Evolutionary conservation across 2,888 invertebrate species (phyloP).

Genomic region (Orthonevra nobilis): DNA sequence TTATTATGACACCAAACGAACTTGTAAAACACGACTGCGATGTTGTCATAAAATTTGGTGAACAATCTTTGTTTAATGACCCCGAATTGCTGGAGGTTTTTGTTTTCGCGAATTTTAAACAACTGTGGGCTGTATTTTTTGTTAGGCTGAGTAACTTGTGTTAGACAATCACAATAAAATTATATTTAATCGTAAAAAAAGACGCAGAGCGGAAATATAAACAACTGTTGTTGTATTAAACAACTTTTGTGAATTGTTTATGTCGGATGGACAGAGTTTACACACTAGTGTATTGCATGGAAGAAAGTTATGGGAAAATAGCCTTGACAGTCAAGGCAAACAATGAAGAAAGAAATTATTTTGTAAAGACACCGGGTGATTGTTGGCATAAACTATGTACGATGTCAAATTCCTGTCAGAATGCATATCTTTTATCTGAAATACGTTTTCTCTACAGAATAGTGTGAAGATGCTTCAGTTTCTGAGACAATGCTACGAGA

Average conservation of each 20-base stretch:
- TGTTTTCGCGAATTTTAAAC: slow-evolving; percentile 9
- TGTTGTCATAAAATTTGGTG: slow-evolving; percentile 34
- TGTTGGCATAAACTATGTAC: no score
- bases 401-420: no score
- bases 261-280: background rate
- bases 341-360: no score
- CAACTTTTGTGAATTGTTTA: slow-evolving; percentile 32
- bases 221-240: slow-evolving; percentile 10
- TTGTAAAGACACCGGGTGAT: no score
- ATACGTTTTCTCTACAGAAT: no score
- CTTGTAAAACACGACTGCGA: background rate
- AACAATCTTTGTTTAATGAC: slow-evolving; percentile 37
- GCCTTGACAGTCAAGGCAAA: slow-evolving; percentile 39
- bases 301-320: slow-evolving; percentile 22
- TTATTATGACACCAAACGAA: background rate
- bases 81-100: slow-evolving; percentile 1
- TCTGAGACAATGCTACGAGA: no score
- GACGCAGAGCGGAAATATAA: slow-evolving; percentile 28
- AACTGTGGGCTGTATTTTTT: slow-evolving; percentile 27
- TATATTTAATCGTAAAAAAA: no score
- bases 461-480: no score
- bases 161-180: background rate
- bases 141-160: slow-evolving; percentile 6
- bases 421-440: no score
- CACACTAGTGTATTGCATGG: slow-evolving; percentile 13